These are phyloP conservation scores for Agonum fuliginosum DNA, from an alignment of 2,888 invertebrate species.

Conservation along the genomic window DNA sequence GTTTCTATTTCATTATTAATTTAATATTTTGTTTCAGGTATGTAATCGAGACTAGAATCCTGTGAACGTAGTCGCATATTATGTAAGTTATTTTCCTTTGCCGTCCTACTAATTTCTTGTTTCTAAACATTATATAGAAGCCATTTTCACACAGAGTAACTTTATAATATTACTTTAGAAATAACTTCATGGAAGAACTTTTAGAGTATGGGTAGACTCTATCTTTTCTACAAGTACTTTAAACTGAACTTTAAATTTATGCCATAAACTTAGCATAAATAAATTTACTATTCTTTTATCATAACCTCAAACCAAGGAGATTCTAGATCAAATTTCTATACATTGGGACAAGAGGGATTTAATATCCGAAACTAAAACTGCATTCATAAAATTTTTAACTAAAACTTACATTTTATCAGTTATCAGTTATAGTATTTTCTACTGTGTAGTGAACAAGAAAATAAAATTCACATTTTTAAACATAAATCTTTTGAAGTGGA, in stretches of 20 bases:
- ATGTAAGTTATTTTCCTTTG: not conserved
- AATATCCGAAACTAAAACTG: too few relatives aligned
- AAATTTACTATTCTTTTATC: slow-evolving; percentile 30
- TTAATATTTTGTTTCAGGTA: slow-evolving; percentile 28
- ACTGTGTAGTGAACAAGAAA: too few relatives aligned
- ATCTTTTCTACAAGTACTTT: slow-evolving; percentile 36
- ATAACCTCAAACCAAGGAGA: slow-evolving; percentile 8
- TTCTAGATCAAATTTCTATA: too few relatives aligned
- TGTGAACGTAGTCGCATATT: not conserved
- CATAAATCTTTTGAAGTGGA: too few relatives aligned
- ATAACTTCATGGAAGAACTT: slow-evolving; percentile 27
- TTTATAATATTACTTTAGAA: slow-evolving; percentile 32
- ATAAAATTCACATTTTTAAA: too few relatives aligned
- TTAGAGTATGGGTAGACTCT: slow-evolving; percentile 20
- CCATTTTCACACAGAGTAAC: slow-evolving; percentile 1
- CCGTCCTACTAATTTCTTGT: not conserved
- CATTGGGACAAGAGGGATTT: too few relatives aligned
- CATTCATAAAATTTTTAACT: too few relatives aligned
- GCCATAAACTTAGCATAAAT: slow-evolving; percentile 32
- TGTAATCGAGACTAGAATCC: not conserved
- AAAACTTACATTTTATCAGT: too few relatives aligned
- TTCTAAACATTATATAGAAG: slow-evolving; percentile 27
- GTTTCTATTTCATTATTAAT: slow-evolving; percentile 15
- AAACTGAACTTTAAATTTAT: slow-evolving; percentile 37
- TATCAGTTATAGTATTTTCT: too few relatives aligned